Percentiles rank a stretch among this genome's conserved stretches.
phyloP scores from a whole-genome alignment of 23 tunicate genomes.

The Ciona savignyi region DNA sequence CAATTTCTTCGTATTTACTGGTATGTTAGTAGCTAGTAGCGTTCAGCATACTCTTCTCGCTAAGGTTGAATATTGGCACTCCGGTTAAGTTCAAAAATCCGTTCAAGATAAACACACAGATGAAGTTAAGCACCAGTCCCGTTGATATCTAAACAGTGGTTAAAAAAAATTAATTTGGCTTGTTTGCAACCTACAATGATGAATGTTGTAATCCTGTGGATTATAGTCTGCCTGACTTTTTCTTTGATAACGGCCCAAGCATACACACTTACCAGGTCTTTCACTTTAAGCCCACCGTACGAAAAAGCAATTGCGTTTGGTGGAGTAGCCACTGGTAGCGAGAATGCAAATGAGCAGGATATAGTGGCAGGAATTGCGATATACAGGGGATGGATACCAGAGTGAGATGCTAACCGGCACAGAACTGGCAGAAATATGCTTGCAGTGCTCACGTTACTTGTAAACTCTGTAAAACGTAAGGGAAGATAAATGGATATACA shows the following conservation, averaged over 20 bases:
- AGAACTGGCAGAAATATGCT: constrained; percentile 59
- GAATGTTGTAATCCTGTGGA: too few relatives aligned
- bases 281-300: constrained; percentile 36
- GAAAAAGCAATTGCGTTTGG: constrained; percentile 79
- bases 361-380: constrained; percentile 58
- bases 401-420: constrained; percentile 17
- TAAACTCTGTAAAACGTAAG: constrained; percentile 34
- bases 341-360: constrained; percentile 74
- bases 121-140: constrained; percentile 67
- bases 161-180: not conserved
- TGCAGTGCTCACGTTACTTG: constrained; percentile 49
- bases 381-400: constrained; percentile 36
- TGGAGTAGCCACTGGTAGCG: constrained; percentile 78
- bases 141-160: constrained; percentile 27
- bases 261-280: constrained; percentile 49
- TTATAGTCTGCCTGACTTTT: too few relatives aligned
- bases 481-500: not conserved
- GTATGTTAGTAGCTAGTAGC: not conserved
- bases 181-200: too few relatives aligned
- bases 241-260: not conserved
- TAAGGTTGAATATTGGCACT: constrained; percentile 28
- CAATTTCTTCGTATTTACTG: not conserved
- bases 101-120: constrained; percentile 44
- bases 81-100: constrained; percentile 53
- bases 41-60: not conserved